Base-by-base conservation (phyloP, 2,888 invertebrate genomes). In the Hirtodrosophila duncani region DNA sequence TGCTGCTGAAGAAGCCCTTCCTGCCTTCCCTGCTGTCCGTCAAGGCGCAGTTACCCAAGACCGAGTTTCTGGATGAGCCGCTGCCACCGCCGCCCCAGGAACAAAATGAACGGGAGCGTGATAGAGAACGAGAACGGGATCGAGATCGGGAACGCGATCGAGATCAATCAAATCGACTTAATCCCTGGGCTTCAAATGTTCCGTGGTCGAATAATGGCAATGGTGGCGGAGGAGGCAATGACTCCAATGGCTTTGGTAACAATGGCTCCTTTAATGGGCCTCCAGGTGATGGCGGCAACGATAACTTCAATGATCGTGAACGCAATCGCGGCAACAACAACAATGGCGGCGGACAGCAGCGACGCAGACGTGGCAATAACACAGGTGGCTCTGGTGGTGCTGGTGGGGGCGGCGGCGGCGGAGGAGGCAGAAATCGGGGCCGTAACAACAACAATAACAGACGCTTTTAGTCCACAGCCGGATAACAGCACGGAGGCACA, bases 1-100 rank as follows among this genome's bases (percentile, higher is more conserved):
- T 84, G 36, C 65, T 72, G 17, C 59, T 84, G 1, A 84, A 82
- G 50, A 83, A 84, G 37, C 82, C 85, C 29, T 85, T 84, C 57
- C 71, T 84, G 60, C 82, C 84, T 11, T 80, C 84, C 6, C 56
- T 86, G 42, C 46, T 86, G 8, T 60, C 78, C 7, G 49, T 83
- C 2, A 87, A 87, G 62, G 71, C 84, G 5, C 81, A 80, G 26
- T 78, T 80, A 27, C 84, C 82, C 8, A 81, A 63, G 21, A 66
- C 63, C 0, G 66, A 82, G 21, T 68, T 71, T 18, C 43, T 70
- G 16, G 67, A 72, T 7, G 78, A 77, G 3, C 36, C 51, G 1
- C 4, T n/a, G n/a, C n/a, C n/a, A n/a, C n/a, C n/a, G n/a, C n/a
- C 72, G 1, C 77, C 71, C 9, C 51, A 55, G 58, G 78, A 65